Evolutionary conservation across 2,113 vertebrate genomes (phyloP).

Genomic region (Diphyllodes magnificus): DNA sequence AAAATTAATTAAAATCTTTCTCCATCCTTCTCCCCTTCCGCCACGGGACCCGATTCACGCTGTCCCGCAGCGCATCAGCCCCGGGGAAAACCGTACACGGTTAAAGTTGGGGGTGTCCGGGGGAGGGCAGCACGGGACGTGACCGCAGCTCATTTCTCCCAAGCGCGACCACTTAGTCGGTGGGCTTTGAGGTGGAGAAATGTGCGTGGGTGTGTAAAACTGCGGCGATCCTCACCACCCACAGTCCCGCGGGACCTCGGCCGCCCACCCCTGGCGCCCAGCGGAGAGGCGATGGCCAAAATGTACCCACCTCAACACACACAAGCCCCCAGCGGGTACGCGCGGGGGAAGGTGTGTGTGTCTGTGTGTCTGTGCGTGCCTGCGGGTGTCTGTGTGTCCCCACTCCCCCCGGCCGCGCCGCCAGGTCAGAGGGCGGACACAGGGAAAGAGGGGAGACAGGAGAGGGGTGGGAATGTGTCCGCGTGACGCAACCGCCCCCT

Average conservation of each 20-base stretch:
- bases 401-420: not conserved
- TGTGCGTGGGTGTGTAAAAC: not conserved
- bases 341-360: too few species aligned
- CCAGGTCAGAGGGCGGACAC: slow-evolving; percentile 3
- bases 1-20: not conserved
- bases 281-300: not conserved
- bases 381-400: not conserved
- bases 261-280: not conserved
- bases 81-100: not conserved
- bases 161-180: not conserved
- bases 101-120: not conserved
- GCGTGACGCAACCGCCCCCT: not conserved
- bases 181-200: not conserved
- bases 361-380: not conserved
- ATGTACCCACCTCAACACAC: not conserved
- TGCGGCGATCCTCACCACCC: not conserved
- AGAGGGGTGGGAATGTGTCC: not conserved
- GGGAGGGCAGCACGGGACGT: too few species aligned
- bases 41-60: not conserved
- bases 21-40: not conserved
- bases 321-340: not conserved
- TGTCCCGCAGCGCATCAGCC: not conserved
- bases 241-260: not conserved
- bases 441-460: not conserved
- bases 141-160: not conserved